Evolutionary conservation across 2,888 invertebrate genomes (phyloP).

Genomic region (Lasioglossum villosulum): DNA sequence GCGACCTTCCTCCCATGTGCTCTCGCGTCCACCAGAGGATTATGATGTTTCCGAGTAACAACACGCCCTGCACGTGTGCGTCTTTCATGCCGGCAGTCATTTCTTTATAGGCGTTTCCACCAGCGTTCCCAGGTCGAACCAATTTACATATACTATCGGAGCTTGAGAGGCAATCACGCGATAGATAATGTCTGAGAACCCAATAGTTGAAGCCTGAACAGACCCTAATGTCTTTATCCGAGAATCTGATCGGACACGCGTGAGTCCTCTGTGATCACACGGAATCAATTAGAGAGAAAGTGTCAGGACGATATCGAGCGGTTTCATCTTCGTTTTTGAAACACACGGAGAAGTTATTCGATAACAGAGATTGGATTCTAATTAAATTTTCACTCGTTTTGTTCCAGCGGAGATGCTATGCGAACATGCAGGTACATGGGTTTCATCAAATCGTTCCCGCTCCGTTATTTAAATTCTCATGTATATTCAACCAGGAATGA

Average conservation of each 20-base stretch:
- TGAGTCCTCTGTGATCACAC: not conserved
- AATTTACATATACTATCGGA: slow-evolving; percentile 33
- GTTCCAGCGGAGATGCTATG: not conserved
- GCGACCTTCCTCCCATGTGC: slow-evolving; percentile 61
- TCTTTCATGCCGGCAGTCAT: slow-evolving; percentile 28
- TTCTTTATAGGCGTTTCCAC: slow-evolving; percentile 42
- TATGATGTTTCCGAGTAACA: slow-evolving; percentile 80
- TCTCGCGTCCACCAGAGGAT: slow-evolving; percentile 64
- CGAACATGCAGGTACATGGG: not conserved
- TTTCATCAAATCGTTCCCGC: not conserved
- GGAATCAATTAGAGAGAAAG: not conserved
- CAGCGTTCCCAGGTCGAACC: slow-evolving; percentile 6
- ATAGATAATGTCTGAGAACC: slow-evolving; percentile 11
- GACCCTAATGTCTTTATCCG: slow-evolving; percentile 3
- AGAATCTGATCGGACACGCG: not conserved
- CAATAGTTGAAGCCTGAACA: not conserved
- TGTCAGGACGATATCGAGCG: not conserved
- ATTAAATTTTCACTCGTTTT: not conserved
- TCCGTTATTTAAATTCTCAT: not conserved
- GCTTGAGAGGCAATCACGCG: slow-evolving; percentile 9
- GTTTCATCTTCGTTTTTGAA: not conserved
- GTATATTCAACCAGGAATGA: not conserved
- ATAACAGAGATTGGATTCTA: not conserved
- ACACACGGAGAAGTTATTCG: not conserved
- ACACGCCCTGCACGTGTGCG: slow-evolving; percentile 67